phyloP scores from a whole-genome alignment of 1,140 invertebrate genomes.

The Artemia franciscana region DNA sequence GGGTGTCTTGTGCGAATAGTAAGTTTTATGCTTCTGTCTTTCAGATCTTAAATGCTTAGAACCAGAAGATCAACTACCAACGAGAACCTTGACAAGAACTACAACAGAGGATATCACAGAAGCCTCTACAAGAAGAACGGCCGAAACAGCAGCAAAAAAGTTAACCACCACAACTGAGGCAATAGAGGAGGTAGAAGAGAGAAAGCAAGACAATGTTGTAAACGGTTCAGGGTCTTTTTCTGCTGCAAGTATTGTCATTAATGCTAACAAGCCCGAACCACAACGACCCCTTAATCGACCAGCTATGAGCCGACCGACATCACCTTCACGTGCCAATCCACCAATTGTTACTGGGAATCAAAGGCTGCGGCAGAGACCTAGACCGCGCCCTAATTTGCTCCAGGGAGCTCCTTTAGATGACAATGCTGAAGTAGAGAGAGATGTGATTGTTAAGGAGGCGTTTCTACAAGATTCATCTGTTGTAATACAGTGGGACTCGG shows the following conservation, averaged over 20 bases:
- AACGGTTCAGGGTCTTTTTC: slow-evolving; percentile 14
- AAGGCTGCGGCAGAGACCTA: slow-evolving; percentile 15
- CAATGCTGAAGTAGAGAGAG: slow-evolving; percentile 24
- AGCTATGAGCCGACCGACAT: background rate
- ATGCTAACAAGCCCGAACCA: slow-evolving; percentile 4
- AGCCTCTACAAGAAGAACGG: slow-evolving; percentile 12
- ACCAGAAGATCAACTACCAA: slow-evolving; percentile 10
- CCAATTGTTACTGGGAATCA: background rate
- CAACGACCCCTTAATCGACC: background rate
- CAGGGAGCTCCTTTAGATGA: slow-evolving; percentile 11
- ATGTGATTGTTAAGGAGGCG: slow-evolving; percentile 60
- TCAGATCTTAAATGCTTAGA: slow-evolving; percentile 3
- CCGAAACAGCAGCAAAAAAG: slow-evolving; percentile 15
- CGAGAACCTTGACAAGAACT: slow-evolving; percentile 13
- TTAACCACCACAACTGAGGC: slow-evolving; percentile 17
- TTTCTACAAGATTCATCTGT: slow-evolving; percentile 62
- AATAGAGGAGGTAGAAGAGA: too few relatives aligned
- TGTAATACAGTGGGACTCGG: slow-evolving; percentile 72
- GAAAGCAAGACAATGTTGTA: too few relatives aligned
- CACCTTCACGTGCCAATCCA: background rate
- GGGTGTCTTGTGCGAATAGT: background rate
- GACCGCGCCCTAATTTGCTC: slow-evolving; percentile 13
- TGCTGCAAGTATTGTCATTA: background rate
- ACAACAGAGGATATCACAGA: slow-evolving; percentile 15
- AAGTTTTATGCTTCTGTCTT: background rate